Evolutionary conservation across 2,113 vertebrate genomes (phyloP), one percentile per base, ranked within the genome.

Genomic region (Urocynchramus pylzowi): DNA sequence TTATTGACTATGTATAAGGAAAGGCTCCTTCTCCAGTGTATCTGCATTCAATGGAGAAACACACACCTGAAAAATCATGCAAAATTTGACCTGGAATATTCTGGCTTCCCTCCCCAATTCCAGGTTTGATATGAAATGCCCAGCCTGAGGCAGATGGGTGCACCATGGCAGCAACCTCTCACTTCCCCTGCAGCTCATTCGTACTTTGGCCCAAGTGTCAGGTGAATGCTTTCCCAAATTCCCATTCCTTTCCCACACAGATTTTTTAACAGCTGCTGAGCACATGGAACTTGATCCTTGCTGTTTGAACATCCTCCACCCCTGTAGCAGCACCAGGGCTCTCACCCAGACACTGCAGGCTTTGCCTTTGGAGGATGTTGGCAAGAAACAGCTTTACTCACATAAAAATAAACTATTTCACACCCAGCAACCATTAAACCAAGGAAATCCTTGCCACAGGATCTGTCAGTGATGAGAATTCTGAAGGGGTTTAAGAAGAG

Each of bases 301-400:
- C 30, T 28, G 37, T 89, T 13, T 42, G 67, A 91, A 16, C 44
- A 35, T 35, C 54, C 22, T 53, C 26, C 22, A 69, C 4, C 22
- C 45, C 21, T 1, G 53, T 1, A 1, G 28, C 39, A 67, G 56
- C 1, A 1, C 41, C 4, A 5, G 1, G 1, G 61, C 49, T 63
- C 71, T 68, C 17, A 12, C 19, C 7, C 19, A 33, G 18, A 35
- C 42, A 22, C 42, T 9, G 3, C 26, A 10, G 2, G 21, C 45
- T 84, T 69, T 2, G 2, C 45, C 22, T 70, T 41, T 7, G 6
- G 35, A 91, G 27, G 49, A 60, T 0, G 0, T 35, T 60, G 11
- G 45, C 63, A 80, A 80, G 68, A 89, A 91, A 80, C 63, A 77
- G 28, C 44, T 86, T 89, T 60, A 54, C 61, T 33, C 0, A 0